Percentiles rank a stretch among this genome's conserved stretches.
These are phyloP conservation scores for Aix galericulata DNA, from an alignment of 2,113 vertebrate species.

Conservation along the genomic window DNA sequence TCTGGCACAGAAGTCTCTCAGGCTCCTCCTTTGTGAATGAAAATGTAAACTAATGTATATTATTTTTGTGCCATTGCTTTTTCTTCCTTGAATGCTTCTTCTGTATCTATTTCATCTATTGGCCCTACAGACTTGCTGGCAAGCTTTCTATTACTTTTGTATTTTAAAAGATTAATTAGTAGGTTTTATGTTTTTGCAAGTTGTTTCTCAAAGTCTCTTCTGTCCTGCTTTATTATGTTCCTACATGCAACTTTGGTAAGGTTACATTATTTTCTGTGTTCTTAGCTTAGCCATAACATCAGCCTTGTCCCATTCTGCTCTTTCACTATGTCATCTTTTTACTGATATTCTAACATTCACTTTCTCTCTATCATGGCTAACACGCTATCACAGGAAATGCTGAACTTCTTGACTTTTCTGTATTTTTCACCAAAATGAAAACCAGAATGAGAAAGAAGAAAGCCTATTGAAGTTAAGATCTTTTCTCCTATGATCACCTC, in stretches of 20 bases:
- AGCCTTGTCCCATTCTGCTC: background rate
- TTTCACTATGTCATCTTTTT: background rate
- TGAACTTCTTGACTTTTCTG: background rate
- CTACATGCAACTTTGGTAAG: background rate
- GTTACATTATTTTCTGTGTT: background rate
- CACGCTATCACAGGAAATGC: background rate
- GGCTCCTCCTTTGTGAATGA: background rate
- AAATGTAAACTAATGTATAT: background rate
- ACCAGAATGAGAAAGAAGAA: conserved; percentile 1
- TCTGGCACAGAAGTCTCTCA: background rate
- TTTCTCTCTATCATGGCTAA: background rate
- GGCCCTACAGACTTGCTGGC: background rate
- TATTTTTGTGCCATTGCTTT: background rate
- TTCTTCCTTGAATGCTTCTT: background rate
- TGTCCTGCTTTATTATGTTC: background rate
- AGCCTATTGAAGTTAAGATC: background rate
- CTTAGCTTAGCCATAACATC: background rate
- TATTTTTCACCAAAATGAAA: conserved; percentile 28
- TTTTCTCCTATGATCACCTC: background rate
- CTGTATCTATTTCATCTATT: background rate
- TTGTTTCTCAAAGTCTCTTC: background rate
- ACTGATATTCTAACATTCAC: background rate
- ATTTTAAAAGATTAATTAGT: background rate
- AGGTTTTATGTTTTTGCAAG: background rate
- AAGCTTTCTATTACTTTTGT: background rate